Percentiles rank a stretch among this genome's conserved stretches.
Conservation (phyloP, 2,113 vertebrate genomes). For the Emydocephalus ijimae region DNA sequence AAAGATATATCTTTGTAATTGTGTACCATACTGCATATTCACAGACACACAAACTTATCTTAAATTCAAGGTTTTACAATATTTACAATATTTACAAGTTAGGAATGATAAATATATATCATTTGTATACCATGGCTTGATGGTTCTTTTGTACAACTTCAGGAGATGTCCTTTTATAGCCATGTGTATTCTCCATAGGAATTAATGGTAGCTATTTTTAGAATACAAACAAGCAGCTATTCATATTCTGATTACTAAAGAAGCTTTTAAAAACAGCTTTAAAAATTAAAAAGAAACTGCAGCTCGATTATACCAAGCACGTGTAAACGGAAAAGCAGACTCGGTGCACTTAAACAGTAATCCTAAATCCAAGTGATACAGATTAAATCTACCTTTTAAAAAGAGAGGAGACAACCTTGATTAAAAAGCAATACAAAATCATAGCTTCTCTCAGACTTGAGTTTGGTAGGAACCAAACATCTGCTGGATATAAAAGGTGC, state of each 20-base stretch:
- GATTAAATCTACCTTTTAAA: background rate
- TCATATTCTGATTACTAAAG: background rate
- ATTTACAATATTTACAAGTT: background rate
- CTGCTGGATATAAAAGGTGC: background rate
- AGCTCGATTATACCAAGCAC: constrained; percentile 2
- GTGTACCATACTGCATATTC: background rate
- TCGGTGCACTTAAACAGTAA: background rate
- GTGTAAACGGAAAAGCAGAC: constrained; percentile 25
- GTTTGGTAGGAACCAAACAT: background rate
- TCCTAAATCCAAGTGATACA: background rate
- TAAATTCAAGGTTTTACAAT: background rate
- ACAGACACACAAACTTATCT: background rate
- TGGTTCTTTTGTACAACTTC: background rate
- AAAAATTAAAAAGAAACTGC: background rate
- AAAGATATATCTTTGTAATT: background rate
- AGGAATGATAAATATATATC: background rate
- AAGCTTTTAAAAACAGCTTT: background rate
- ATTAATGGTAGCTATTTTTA: background rate
- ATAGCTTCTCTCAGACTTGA: background rate
- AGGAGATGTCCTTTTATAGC: background rate
- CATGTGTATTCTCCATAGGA: background rate
- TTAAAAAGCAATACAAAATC: constrained; percentile 7
- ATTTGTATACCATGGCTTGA: background rate
- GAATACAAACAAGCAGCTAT: background rate
- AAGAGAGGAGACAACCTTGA: background rate